These are phyloP conservation scores for Colius striatus DNA, from an alignment of 2,113 vertebrate species.

Conservation along the genomic window DNA sequence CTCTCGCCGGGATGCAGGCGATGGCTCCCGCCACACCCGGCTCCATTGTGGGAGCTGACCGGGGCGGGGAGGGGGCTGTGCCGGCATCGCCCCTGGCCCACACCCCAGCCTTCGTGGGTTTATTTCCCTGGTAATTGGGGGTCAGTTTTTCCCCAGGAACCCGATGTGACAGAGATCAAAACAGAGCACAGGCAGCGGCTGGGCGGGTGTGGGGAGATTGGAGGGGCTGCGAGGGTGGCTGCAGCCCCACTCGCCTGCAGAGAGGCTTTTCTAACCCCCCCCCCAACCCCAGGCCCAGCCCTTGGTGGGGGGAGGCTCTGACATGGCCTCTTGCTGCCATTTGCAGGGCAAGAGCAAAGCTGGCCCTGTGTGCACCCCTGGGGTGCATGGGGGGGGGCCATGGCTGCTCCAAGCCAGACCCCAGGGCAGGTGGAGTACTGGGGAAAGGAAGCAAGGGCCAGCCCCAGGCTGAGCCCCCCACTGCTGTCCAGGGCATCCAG, in stretches of 20 bases:
- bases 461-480: background rate
- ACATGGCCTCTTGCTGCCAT: background rate
- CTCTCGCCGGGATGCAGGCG: constrained; percentile 39
- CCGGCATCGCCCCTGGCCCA: background rate
- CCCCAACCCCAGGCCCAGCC: background rate
- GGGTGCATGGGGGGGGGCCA: fast-evolving
- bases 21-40: constrained; percentile 55
- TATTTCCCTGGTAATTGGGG: constrained; percentile 15
- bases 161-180: background rate
- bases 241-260: fast-evolving
- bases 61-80: background rate
- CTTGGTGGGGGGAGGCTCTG: background rate
- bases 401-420: background rate
- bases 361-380: background rate
- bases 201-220: background rate
- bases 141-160: constrained; percentile 9
- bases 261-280: background rate
- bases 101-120: background rate
- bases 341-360: background rate
- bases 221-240: background rate
- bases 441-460: background rate
- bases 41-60: constrained; percentile 48
- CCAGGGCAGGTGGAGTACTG: background rate
- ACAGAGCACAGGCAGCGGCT: background rate
- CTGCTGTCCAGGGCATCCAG: background rate